These are phyloP conservation scores for Oxyteleia sp. DNA, from an alignment of 2,888 invertebrate genomes.

Conservation along the genomic window DNA sequence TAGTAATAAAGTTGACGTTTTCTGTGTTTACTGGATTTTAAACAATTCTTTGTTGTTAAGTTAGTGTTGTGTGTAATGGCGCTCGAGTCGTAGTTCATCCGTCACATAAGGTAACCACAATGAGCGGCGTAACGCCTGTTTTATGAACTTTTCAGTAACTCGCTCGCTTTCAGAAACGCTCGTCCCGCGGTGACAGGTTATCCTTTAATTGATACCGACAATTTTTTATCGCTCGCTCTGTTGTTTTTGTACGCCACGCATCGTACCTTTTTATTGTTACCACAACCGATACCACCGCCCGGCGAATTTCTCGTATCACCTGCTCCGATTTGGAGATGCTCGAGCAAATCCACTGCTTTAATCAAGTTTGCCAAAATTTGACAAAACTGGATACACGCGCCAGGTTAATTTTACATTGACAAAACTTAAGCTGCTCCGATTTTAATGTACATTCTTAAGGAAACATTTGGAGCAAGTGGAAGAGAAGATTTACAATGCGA, in stretches of 20 bases:
- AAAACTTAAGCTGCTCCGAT: too few species aligned
- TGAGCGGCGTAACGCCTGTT: slow-evolving; percentile 55
- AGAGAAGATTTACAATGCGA: too few species aligned
- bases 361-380: too few species aligned
- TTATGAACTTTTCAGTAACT: slow-evolving; percentile 54
- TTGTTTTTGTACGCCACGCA: too few species aligned
- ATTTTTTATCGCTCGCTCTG: background rate
- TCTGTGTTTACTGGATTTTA: slow-evolving; percentile 62
- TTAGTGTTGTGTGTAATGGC: slow-evolving; percentile 56
- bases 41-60: slow-evolving; percentile 43
- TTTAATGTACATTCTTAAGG: too few species aligned
- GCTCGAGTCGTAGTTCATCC: slow-evolving; percentile 7
- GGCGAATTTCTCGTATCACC: too few species aligned
- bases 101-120: slow-evolving; percentile 60
- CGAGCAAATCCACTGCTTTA: too few species aligned
- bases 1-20: slow-evolving; percentile 75
- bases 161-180: slow-evolving; percentile 48
- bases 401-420: too few species aligned
- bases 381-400: too few species aligned
- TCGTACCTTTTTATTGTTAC: too few species aligned
- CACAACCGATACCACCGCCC: too few species aligned
- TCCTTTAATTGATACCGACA: slow-evolving; percentile 60
- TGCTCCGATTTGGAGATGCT: background rate
- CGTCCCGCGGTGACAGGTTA: slow-evolving; percentile 74
- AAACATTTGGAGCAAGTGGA: too few species aligned